phyloP scores from a whole-genome alignment of 1,140 invertebrate species.

The Drosophila murphyi region DNA sequence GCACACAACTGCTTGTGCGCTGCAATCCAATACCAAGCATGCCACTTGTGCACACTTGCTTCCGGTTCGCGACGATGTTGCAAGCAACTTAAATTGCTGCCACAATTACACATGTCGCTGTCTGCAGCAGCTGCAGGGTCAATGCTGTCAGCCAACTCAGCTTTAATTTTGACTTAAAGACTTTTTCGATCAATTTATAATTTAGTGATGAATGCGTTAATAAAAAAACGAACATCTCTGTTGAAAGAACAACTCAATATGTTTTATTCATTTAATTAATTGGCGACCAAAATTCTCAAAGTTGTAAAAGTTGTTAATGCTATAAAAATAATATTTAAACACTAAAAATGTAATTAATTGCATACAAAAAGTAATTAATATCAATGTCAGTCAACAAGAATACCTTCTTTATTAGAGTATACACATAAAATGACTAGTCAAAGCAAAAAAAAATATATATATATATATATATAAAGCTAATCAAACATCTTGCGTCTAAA shows the following conservation, averaged over 20 bases:
- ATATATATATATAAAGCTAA: background rate
- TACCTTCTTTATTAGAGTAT: no score
- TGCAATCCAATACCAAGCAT: conserved; percentile 39
- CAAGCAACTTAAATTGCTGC: conserved; percentile 78
- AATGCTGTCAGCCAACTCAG: conserved; percentile 58
- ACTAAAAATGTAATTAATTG: no score
- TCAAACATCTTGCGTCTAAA: conserved; percentile 4
- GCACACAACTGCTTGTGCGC: conserved; percentile 1
- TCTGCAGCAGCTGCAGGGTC: conserved; percentile 74
- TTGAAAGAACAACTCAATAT: background rate
- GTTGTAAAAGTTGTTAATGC: no score
- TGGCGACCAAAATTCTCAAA: no score
- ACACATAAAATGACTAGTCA: no score
- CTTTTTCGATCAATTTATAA: background rate
- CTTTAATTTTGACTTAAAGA: conserved; percentile 62
- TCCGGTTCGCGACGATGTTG: conserved; percentile 72
- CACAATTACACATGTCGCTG: conserved; percentile 78
- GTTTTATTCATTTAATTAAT: no score
- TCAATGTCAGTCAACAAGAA: no score
- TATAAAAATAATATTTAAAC: no score
- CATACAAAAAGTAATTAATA: no score
- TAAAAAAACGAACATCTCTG: background rate
- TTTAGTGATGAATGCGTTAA: background rate
- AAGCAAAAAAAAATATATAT: background rate
- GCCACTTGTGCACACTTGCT: conserved; percentile 62